Percentiles rank a stretch among this genome's conserved stretches.
These are phyloP conservation scores for Apeira syringaria DNA, from an alignment of 2,888 invertebrate genomes.

Conservation along the genomic window DNA sequence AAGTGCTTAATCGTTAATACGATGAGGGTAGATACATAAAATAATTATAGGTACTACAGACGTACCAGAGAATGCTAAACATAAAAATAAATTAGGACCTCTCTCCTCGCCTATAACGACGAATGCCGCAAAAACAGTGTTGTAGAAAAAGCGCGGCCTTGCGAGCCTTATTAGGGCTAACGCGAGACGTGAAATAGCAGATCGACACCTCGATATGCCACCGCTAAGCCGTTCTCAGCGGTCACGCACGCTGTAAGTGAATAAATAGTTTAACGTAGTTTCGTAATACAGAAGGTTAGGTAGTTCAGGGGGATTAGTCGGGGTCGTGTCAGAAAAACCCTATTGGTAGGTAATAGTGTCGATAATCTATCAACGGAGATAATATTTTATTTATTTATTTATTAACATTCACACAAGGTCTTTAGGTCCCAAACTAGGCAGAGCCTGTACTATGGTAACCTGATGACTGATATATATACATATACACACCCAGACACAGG, in stretches of 20 bases:
- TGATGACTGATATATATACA: too few relatives aligned
- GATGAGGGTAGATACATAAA: too few relatives aligned
- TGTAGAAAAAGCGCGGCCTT: constrained; percentile 32
- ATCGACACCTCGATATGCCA: constrained; percentile 30
- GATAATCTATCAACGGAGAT: neutral
- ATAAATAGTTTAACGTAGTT: constrained; percentile 13
- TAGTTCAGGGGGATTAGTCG: neutral
- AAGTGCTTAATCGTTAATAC: too few relatives aligned
- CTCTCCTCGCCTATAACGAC: constrained; percentile 11
- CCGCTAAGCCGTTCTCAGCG: constrained; percentile 14
- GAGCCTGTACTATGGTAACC: too few relatives aligned
- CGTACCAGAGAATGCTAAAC: too few relatives aligned
- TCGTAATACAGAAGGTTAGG: constrained; percentile 5
- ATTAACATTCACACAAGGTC: too few relatives aligned
- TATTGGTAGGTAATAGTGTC: neutral
- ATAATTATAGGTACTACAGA: too few relatives aligned
- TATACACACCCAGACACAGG: too few relatives aligned
- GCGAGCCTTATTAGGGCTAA: constrained; percentile 27
- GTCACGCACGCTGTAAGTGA: constrained; percentile 29
- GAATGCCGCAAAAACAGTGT: constrained; percentile 25
- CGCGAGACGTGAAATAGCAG: constrained; percentile 27
- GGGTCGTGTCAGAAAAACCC: neutral
- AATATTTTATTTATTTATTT: too few relatives aligned
- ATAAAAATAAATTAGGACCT: too few relatives aligned
- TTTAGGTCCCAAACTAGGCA: too few relatives aligned